Conservation (phyloP, 2,888 invertebrate species). For the Scaptomyza tumidula region DNA sequence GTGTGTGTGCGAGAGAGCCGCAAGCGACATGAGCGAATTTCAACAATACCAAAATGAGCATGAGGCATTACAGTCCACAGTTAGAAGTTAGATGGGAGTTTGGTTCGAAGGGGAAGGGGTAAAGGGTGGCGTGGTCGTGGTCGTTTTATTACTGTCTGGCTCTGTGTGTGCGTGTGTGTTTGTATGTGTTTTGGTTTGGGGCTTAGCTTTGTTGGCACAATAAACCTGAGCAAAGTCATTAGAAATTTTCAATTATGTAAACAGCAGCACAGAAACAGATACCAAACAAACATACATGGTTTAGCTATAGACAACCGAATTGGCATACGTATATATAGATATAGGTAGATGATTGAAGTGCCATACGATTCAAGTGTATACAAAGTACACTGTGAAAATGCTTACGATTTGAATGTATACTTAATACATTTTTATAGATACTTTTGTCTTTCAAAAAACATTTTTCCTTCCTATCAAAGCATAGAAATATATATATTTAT, state of each 20-base stretch:
- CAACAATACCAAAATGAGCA: constrained; percentile 53
- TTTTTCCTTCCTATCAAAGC: too few relatives aligned
- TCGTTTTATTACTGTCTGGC: constrained; percentile 28
- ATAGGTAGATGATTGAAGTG: constrained; percentile 28
- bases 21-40: constrained; percentile 45
- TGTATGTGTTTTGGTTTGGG: constrained; percentile 1
- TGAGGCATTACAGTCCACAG: constrained; percentile 24
- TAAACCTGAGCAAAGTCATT: constrained; percentile 71
- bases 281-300: neutral
- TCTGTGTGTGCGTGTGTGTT: neutral
- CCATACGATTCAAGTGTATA: neutral
- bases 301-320: too few relatives aligned
- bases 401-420: neutral
- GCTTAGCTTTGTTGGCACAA: constrained; percentile 53
- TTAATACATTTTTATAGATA: neutral
- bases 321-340: neutral
- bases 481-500: neutral
- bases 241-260: constrained; percentile 75
- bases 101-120: neutral
- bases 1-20: constrained; percentile 60
- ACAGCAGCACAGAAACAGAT: constrained; percentile 37
- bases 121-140: neutral
- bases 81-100: constrained; percentile 1
- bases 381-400: neutral
- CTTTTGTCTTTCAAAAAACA: too few relatives aligned